phyloP scores from a whole-genome alignment of 2,797 vertebrate genomes.

The Chanos chanos region DNA sequence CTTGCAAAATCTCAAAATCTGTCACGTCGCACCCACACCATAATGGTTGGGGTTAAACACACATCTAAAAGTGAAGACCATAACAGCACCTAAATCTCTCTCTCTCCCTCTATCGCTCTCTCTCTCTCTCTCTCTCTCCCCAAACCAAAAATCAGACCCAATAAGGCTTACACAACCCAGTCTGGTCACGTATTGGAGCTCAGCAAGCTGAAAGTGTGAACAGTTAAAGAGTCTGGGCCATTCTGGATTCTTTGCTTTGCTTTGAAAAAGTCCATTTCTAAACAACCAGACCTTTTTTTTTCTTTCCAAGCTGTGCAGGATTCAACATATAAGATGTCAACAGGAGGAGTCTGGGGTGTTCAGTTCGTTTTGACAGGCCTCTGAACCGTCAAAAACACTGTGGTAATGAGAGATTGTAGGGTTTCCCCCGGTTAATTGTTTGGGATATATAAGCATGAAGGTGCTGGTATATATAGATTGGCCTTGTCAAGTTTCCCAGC shows the following conservation, averaged over 20 bases:
- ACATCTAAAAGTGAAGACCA: too few relatives aligned
- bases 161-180: too few relatives aligned
- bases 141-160: too few relatives aligned
- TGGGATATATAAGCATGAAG: constrained; percentile 9
- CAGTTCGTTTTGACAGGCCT: constrained; percentile 12
- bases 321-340: constrained; percentile 31
- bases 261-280: constrained; percentile 40
- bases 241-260: constrained; percentile 11
- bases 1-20: too few relatives aligned
- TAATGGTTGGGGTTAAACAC: too few relatives aligned
- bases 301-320: constrained; percentile 28
- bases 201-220: too few relatives aligned
- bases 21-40: too few relatives aligned
- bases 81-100: too few relatives aligned
- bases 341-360: constrained; percentile 4
- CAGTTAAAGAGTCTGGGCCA: constrained; percentile 1
- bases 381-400: constrained; percentile 7
- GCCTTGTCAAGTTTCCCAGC: background rate
- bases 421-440: constrained; percentile 15
- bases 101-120: too few relatives aligned
- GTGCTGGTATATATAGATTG: constrained; percentile 2
- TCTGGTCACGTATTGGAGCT: too few relatives aligned
- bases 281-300: constrained; percentile 31
- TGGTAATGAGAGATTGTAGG: background rate
- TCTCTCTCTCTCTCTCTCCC: too few relatives aligned